phyloP scores from a whole-genome alignment of 2,113 vertebrate genomes.

The Zeus faber region DNA sequence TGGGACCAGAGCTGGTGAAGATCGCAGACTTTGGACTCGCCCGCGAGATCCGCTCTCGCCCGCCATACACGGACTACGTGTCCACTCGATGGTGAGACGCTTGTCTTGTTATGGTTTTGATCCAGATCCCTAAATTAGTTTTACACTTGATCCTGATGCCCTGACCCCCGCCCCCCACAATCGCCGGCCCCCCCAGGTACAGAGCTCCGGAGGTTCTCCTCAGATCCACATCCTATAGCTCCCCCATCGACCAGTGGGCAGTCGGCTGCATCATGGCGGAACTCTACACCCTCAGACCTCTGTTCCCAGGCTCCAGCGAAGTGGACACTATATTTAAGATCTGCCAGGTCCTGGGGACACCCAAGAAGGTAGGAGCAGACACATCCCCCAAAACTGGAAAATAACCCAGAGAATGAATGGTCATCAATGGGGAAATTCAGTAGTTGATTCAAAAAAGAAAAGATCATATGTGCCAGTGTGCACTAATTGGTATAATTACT shows the following conservation, averaged over 20 bases:
- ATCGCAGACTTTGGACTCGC: constrained; percentile 97
- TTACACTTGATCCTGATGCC: too few species aligned
- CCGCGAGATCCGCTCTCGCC: constrained; percentile 91
- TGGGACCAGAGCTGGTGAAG: constrained; percentile 97
- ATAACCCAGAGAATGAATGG: too few species aligned
- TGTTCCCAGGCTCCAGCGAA: constrained; percentile 96
- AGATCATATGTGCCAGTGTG: too few species aligned
- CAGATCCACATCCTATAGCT: constrained; percentile 89
- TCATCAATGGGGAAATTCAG: too few species aligned
- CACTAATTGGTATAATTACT: too few species aligned
- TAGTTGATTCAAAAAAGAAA: too few species aligned
- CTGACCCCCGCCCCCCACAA: too few species aligned
- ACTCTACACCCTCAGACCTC: constrained; percentile 90
- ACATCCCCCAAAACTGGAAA: too few species aligned
- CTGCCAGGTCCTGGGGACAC: constrained; percentile 95
- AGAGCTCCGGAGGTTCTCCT: constrained; percentile 94
- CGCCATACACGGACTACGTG: constrained; percentile 96
- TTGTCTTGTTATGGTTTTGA: not conserved
- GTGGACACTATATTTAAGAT: constrained; percentile 99
- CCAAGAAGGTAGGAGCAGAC: constrained; percentile 90
- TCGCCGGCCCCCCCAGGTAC: constrained; percentile 79
- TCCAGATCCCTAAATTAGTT: too few species aligned
- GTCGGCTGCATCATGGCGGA: constrained; percentile 98
- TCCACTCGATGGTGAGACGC: constrained; percentile 87
- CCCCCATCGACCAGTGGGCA: constrained; percentile 96